Base-by-base conservation (phyloP, 92 coral and sea anemone genomes). In the Nematostella vectensis region DNA sequence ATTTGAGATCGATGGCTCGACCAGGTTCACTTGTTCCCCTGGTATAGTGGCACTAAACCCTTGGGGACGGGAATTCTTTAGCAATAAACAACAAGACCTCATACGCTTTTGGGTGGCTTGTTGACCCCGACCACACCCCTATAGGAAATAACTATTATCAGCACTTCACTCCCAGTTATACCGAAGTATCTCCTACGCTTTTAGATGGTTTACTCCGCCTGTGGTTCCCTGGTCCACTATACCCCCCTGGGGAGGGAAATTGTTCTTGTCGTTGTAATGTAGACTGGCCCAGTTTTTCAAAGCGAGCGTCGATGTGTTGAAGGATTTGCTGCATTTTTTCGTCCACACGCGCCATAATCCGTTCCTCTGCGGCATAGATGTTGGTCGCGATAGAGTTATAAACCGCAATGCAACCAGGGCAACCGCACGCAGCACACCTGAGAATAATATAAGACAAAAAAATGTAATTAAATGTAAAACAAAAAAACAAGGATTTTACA, bases 341-440 rank as follows among this genome's bases (percentile, higher is more conserved):
- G 43, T 91, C 98, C 0, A 85, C 95, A 40, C 81, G 79, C 19
- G 86, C 91, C 85, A 85, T 79, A 51, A 91, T 85, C 64, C 98
- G 66, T 61, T 91, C 81, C 70, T 91, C 98, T 6, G 95, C 83
- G 27, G 98, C 95, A 63, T 74, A 91, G 48, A 91, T 91, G 63
- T 78, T 91, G 40, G 98, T 75, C 15, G 98, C 74, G 70, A 91
- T 86, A 45, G 98, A 85, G 68, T 81, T 81, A 76, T 85, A 91
- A 29, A 91, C 98, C 4, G 95, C 77, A 17, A 85, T 58, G 71
- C 98, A 91, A 29, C 98, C 98, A 56, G 95, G 98, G 62, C 98
- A 91, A 36, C 98, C 98, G 40, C 98, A 89, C 29, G 76, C 58
- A 8, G 63, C 47, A 43, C 97, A 89, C 77, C 95, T 89, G 65